A percentile compares a stretch with the other conserved stretches of the same genome.
These are phyloP conservation scores for Drosophila austrosaltans DNA, from an alignment of 2,888 invertebrate species.

Conservation along the genomic window DNA sequence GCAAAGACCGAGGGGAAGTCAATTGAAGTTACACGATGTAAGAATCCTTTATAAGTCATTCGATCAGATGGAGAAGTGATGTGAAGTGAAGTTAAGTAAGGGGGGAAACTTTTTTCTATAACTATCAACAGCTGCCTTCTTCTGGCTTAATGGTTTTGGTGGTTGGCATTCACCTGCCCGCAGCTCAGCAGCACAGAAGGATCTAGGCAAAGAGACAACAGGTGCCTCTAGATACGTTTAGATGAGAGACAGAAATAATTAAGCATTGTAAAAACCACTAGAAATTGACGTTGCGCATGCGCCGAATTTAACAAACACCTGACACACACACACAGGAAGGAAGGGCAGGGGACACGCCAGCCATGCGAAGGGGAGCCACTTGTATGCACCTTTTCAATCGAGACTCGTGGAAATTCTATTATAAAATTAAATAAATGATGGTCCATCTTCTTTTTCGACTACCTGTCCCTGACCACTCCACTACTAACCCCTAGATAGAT, in stretches of 20 bases:
- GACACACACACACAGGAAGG: constrained; percentile 35
- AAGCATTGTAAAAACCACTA: constrained; percentile 63
- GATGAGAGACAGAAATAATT: constrained; percentile 64
- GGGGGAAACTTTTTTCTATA: constrained; percentile 35
- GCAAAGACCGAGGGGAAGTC: constrained; percentile 63
- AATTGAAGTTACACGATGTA: constrained; percentile 62
- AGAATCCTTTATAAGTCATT: constrained; percentile 45
- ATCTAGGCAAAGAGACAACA: constrained; percentile 56
- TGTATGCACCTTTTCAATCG: constrained; percentile 40
- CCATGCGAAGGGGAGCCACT: too few relatives aligned
- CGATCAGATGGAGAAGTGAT: constrained; percentile 20
- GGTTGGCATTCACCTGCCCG: constrained; percentile 59
- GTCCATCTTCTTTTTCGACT: constrained; percentile 31
- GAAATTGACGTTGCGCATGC: constrained; percentile 66
- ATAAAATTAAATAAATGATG: constrained; percentile 36
- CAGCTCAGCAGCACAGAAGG: constrained; percentile 32
- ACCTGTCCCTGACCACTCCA: constrained; percentile 30
- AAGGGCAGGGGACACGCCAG: too few relatives aligned
- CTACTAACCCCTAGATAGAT: constrained; percentile 1
- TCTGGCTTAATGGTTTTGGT: neutral
- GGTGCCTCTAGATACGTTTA: constrained; percentile 50
- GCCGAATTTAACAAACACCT: constrained; percentile 58
- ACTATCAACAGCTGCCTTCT: constrained; percentile 53
- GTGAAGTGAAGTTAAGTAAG: constrained; percentile 18
- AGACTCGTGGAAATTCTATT: constrained; percentile 66